phyloP scores from a whole-genome alignment of 1,140 invertebrate genomes.

The Heterodera carotae region DNA sequence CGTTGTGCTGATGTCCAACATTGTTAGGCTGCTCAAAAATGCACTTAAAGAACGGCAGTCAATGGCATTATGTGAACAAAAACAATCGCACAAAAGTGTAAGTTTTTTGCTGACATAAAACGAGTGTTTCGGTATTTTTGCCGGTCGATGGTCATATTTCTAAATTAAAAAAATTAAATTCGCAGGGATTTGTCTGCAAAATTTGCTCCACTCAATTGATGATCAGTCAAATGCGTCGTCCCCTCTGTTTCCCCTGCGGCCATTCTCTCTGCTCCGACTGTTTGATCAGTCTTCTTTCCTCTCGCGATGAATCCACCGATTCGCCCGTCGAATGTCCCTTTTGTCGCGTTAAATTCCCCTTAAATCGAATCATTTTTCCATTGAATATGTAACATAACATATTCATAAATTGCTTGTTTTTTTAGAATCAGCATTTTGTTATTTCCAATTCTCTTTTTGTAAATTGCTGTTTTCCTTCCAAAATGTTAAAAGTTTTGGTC shows the following conservation, averaged over 20 bases:
- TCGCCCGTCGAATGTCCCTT: slow-evolving; percentile 45
- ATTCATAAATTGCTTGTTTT: slow-evolving; percentile 2
- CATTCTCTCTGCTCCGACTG: slow-evolving; percentile 57
- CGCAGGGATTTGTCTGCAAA: slow-evolving; percentile 11
- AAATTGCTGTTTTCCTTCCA: neutral
- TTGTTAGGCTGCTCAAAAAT: neutral
- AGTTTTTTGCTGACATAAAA: neutral
- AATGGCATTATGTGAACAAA: neutral
- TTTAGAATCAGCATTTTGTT: neutral
- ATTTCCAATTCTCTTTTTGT: neutral
- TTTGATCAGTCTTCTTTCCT: slow-evolving; percentile 29
- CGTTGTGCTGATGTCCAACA: slow-evolving; percentile 20
- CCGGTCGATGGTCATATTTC: no score
- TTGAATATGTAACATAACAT: slow-evolving; percentile 10
- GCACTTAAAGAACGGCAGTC: neutral
- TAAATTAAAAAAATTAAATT: no score
- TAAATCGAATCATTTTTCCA: slow-evolving; percentile 26
- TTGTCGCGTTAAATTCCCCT: slow-evolving; percentile 50
- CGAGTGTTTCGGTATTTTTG: neutral
- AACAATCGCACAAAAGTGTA: neutral
- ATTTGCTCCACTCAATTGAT: neutral
- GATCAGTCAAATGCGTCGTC: slow-evolving; percentile 5
- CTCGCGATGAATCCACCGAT: slow-evolving; percentile 20
- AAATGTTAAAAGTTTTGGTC: slow-evolving; percentile 70
- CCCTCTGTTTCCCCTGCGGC: slow-evolving; percentile 56